phyloP scores from a whole-genome alignment of 1,140 invertebrate genomes.

The Diprion similis region DNA sequence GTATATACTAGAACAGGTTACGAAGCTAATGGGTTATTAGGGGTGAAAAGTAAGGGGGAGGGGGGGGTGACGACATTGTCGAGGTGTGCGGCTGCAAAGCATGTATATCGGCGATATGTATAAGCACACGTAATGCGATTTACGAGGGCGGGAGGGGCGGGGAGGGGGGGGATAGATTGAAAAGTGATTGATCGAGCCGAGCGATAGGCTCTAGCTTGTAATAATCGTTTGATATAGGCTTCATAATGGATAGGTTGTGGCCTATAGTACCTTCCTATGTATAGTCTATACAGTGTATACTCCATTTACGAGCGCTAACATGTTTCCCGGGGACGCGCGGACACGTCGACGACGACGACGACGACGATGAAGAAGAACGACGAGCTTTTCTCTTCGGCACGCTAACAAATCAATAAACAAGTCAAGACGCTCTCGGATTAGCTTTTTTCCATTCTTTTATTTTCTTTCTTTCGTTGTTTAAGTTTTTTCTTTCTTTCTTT shows the following conservation, averaged over 20 bases:
- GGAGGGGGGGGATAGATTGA: not conserved
- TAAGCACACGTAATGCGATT: not conserved
- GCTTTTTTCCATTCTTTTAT: no score
- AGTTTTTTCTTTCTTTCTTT: no score
- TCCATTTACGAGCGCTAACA: no score
- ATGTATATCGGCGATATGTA: not conserved
- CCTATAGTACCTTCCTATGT: not conserved
- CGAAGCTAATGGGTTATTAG: conserved; percentile 10
- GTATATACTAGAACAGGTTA: not conserved
- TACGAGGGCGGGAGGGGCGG: not conserved
- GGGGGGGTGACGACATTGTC: not conserved
- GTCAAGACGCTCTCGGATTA: no score
- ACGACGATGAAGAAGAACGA: no score
- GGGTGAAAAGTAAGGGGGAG: not conserved
- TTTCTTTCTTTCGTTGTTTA: no score
- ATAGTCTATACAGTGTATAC: no score
- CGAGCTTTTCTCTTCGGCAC: no score
- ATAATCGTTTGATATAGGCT: conserved; percentile 16
- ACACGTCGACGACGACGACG: no score
- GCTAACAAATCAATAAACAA: no score
- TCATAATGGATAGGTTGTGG: conserved; percentile 12
- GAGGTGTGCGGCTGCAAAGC: not conserved
- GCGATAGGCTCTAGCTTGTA: conserved; percentile 14
- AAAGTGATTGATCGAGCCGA: conserved; percentile 12
- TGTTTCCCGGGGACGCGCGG: no score